Evolutionary conservation across 2,113 vertebrate species (phyloP).

Genomic region (Perca schrenkii): DNA sequence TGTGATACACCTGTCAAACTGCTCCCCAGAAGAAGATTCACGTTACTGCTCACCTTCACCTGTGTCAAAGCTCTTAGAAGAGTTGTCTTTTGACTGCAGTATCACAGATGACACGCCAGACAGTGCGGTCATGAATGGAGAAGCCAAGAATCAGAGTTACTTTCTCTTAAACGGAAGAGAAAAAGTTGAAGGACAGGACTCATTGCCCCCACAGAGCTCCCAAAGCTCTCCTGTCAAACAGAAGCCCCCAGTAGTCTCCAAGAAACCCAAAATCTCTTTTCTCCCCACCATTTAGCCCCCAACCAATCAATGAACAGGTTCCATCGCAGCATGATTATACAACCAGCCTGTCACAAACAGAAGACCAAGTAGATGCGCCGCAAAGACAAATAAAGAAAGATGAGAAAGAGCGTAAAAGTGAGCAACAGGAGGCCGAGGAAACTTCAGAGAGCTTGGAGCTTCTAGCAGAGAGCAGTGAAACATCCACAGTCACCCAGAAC

Average conservation of each 20-base stretch:
- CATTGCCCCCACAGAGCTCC: slow-evolving; percentile 54
- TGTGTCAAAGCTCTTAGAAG: slow-evolving; percentile 77
- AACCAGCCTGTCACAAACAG: slow-evolving; percentile 3
- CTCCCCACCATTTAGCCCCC: slow-evolving; percentile 74
- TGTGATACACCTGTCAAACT: slow-evolving; percentile 35
- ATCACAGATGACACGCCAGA: slow-evolving; percentile 30
- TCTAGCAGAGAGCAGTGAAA: slow-evolving; percentile 78
- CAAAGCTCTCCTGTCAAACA: slow-evolving; percentile 84
- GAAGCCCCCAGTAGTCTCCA: slow-evolving; percentile 91
- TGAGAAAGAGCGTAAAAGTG: slow-evolving; percentile 59
- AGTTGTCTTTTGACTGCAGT: slow-evolving; percentile 71
- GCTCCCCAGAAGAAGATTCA: slow-evolving; percentile 46
- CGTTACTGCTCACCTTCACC: slow-evolving; percentile 78
- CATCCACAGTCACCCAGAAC: slow-evolving; percentile 72
- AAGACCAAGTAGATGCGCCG: slow-evolving; percentile 60
- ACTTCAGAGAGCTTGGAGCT: slow-evolving; percentile 74
- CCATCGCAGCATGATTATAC: slow-evolving; percentile 27
- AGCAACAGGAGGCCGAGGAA: slow-evolving; percentile 62
- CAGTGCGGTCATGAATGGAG: slow-evolving; percentile 27
- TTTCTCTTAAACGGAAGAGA: slow-evolving; percentile 42
- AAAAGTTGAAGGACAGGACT: slow-evolving; percentile 49
- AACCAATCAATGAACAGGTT: slow-evolving; percentile 29
- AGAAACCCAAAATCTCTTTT: slow-evolving; percentile 92
- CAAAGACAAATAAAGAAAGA: slow-evolving; percentile 56
- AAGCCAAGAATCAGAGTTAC: slow-evolving; percentile 35